A percentile compares a stretch with the other conserved stretches of the same genome.
These are phyloP conservation scores for Acanthopleura granulata DNA, from an alignment of 2,888 invertebrate species.

Conservation along the genomic window DNA sequence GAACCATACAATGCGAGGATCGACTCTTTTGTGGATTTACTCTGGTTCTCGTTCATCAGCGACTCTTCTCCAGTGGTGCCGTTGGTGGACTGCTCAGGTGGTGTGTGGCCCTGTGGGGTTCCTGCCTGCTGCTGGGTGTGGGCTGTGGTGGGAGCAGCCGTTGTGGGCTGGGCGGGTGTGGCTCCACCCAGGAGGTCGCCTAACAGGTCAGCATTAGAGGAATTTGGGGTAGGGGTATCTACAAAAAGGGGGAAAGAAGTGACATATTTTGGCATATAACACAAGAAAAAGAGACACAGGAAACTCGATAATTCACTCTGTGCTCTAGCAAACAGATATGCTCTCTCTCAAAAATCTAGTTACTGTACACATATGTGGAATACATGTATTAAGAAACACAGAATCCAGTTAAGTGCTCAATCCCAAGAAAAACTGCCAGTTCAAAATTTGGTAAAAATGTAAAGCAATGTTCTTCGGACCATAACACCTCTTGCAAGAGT, in stretches of 20 bases:
- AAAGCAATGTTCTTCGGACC: no score
- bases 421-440: no score
- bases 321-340: no score
- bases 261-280: no score
- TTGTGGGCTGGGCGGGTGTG: background rate
- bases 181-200: background rate
- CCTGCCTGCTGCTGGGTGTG: background rate
- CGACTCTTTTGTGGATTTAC: conserved; percentile 15
- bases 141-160: background rate
- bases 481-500: no score
- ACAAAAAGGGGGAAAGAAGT: background rate
- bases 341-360: no score
- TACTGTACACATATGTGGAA: no score
- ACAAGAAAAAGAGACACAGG: no score
- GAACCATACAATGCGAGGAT: conserved; percentile 2
- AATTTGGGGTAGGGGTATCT: background rate
- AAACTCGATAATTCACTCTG: no score
- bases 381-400: no score
- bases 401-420: no score
- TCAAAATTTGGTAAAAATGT: no score
- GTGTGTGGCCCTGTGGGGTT: background rate
- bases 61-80: conserved; percentile 5
- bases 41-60: conserved; percentile 6
- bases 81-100: background rate
- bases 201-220: conserved; percentile 4